Evolutionary conservation across 2,888 invertebrate species (phyloP), one percentile per base, ranked within the genome.

Genomic region (Strigamia transsilvanica): DNA sequence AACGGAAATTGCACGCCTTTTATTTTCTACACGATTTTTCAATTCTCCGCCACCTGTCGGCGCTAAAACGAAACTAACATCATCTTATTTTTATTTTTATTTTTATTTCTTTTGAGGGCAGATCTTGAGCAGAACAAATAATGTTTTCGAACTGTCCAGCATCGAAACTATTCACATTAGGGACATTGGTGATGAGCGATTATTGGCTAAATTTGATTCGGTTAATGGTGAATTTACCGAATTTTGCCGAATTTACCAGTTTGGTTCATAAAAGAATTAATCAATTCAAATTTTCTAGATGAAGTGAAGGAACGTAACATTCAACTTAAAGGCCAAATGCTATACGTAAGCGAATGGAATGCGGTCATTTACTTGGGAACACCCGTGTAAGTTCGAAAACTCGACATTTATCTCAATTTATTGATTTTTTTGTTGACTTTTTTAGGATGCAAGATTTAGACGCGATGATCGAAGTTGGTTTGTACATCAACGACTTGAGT

Each of bases 401-500:
- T 79, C 4, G 34, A 38, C 7, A 15, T 18, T 42, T 15, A 46
- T 42, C 2, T 6, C 42, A 2, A 46, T 2, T 82, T 42, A 38
- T 56, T 13, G 15, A 13, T 42, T 73, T 46, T 38, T 38, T 38
- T 38, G 3, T 27, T 27, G 27, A 27, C 6, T 38, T 51, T 85
- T 85, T 18, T 84, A 90, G 90, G 42, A 96, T 98, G 96, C 95
- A 95, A 0, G 96, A 97, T 88, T 90, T 98, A 79, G 94, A 95
- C n/a, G 94, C 96, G 0, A 91, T 99, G 85, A 94, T 97, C 84
- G 93, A 94, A 78, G 95, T 97, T 0, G 98, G 98, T 0, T 91
- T 99, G 0, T 99, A 96, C 87, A 97, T 99, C 87, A 99, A 99
- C 87, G 99, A 99, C 89, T 91, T 99, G 81, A 98, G 98, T n/a